These are phyloP conservation scores for Drusus annulatus DNA, from an alignment of 1,140 invertebrate genomes.

Conservation along the genomic window DNA sequence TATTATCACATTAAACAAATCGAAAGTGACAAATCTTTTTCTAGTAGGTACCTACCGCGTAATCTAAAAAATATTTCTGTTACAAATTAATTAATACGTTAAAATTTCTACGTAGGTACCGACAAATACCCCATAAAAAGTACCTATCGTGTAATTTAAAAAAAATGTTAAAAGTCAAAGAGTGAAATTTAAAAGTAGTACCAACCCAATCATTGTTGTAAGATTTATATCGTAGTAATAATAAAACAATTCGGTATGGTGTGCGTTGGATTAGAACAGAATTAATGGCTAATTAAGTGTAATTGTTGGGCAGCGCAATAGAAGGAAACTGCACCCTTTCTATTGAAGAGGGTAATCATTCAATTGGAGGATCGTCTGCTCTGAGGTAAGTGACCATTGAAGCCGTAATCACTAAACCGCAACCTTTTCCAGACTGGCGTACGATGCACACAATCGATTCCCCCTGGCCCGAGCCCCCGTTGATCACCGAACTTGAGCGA, in stretches of 20 bases:
- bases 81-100: no score
- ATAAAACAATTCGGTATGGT: background rate
- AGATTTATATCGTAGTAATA: background rate
- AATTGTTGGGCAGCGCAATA: background rate
- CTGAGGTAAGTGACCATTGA: slow-evolving; percentile 32
- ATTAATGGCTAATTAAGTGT: slow-evolving; percentile 14
- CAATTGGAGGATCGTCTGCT: slow-evolving; percentile 35
- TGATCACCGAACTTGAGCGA: background rate
- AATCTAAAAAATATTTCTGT: no score
- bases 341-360: slow-evolving; percentile 16
- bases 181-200: background rate
- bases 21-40: no score
- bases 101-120: no score
- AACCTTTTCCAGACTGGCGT: background rate
- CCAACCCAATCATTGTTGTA: background rate
- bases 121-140: no score
- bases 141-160: background rate
- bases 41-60: no score
- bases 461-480: background rate
- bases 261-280: slow-evolving; percentile 1
- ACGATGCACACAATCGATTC: no score
- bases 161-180: background rate
- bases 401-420: background rate
- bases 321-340: slow-evolving; percentile 22
- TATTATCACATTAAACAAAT: no score